Conservation (phyloP, 2,888 invertebrate species). For the Agrotis ipsilon region DNA sequence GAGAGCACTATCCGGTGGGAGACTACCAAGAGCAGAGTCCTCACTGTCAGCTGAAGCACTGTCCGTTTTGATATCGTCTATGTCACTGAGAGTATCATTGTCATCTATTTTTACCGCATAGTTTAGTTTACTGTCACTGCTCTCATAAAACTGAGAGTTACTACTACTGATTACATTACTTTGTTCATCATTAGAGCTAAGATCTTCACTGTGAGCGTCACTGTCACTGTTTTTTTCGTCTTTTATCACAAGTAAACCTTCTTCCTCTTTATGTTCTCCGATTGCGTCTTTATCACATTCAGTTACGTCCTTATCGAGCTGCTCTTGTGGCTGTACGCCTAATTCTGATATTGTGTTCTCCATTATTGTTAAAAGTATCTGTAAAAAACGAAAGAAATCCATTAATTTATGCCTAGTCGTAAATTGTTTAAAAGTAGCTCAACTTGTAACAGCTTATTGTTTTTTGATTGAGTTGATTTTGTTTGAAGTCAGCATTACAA, state of each 20-base stretch:
- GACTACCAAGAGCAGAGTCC: slow-evolving; percentile 92
- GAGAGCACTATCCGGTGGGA: slow-evolving; percentile 86
- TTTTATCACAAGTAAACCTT: slow-evolving; percentile 75
- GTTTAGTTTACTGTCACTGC: slow-evolving; percentile 88
- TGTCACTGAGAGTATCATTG: slow-evolving; percentile 89
- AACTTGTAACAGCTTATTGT: not conserved
- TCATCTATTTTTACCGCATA: slow-evolving; percentile 88
- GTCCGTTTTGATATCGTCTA: slow-evolving; percentile 89
- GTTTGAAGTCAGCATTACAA: slow-evolving; percentile 12
- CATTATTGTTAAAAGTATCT: slow-evolving; percentile 74
- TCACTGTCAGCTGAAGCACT: slow-evolving; percentile 91
- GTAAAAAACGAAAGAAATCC: slow-evolving; percentile 64
- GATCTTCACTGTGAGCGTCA: slow-evolving; percentile 86
- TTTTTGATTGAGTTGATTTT: not conserved
- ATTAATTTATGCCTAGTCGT: not conserved
- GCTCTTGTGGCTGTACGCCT: slow-evolving; percentile 56
- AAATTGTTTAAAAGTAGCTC: not conserved
- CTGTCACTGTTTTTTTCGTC: slow-evolving; percentile 84
- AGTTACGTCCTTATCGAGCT: slow-evolving; percentile 53
- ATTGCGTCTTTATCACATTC: slow-evolving; percentile 62
- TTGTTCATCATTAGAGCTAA: slow-evolving; percentile 85
- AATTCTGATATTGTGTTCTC: slow-evolving; percentile 65
- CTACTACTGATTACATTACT: slow-evolving; percentile 81
- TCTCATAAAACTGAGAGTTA: slow-evolving; percentile 90
- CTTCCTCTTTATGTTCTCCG: slow-evolving; percentile 70